Percentiles rank a stretch among this genome's conserved stretches.
Evolutionary conservation across 53 echinoderm and acorn worm species (phyloP).

Genomic region (Echinarachnius parma): DNA sequence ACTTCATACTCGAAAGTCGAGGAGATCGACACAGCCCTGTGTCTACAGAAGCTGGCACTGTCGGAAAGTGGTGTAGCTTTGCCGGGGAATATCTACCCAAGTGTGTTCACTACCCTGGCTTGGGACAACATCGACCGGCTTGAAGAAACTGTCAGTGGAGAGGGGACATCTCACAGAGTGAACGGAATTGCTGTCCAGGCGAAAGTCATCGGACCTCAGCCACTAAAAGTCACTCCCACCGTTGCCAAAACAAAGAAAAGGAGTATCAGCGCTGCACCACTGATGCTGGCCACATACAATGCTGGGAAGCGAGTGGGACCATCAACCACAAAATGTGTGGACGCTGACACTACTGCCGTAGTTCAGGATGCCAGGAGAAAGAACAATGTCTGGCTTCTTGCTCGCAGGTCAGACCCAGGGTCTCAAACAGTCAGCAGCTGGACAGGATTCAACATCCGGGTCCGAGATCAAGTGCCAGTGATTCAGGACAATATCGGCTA

Average conservation of each 20-base stretch:
- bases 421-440: slow-evolving; percentile 44
- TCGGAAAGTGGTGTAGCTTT: slow-evolving; percentile 12
- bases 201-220: slow-evolving; percentile 4
- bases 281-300: slow-evolving; percentile 35
- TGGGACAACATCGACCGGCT: slow-evolving; percentile 57
- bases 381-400: slow-evolving; percentile 46
- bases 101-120: slow-evolving; percentile 27
- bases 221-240: background rate
- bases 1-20: slow-evolving; percentile 43
- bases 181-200: slow-evolving; percentile 56
- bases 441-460: slow-evolving; percentile 53
- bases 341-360: slow-evolving; percentile 16
- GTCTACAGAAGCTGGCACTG: slow-evolving; percentile 28
- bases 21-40: slow-evolving; percentile 52
- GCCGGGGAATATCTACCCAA: slow-evolving; percentile 32
- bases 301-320: slow-evolving; percentile 45
- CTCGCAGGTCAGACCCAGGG: background rate
- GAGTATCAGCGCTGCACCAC: slow-evolving; percentile 4
- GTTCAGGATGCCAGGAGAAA: slow-evolving; percentile 21
- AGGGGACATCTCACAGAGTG: slow-evolving; percentile 54
- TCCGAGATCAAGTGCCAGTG: slow-evolving; percentile 13
- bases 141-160: slow-evolving; percentile 52
- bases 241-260: slow-evolving; percentile 22
- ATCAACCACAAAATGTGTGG: background rate
- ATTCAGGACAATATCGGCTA: slow-evolving; percentile 43